Conservation (phyloP, 23 tunicate species). For the Phallusia fumigata region DNA sequence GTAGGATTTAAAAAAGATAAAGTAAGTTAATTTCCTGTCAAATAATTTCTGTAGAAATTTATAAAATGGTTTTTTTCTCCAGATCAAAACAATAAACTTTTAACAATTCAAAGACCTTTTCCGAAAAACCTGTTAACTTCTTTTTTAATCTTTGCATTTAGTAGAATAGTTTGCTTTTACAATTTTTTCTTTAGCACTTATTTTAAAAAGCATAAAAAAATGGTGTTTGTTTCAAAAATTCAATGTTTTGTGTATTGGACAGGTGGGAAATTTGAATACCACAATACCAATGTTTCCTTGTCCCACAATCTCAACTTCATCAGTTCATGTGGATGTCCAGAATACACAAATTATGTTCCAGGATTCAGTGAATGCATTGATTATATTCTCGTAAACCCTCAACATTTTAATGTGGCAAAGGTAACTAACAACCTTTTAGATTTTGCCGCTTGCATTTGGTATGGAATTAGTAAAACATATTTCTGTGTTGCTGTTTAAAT, state of each 20-base stretch:
- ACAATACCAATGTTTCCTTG: constrained; percentile 24
- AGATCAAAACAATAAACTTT: too few relatives aligned
- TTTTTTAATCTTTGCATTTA: too few relatives aligned
- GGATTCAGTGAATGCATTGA: constrained; percentile 75
- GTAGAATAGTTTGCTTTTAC: not conserved
- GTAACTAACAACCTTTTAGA: constrained; percentile 14
- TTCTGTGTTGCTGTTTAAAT: too few relatives aligned
- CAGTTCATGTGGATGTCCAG: constrained; percentile 59
- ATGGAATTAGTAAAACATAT: too few relatives aligned
- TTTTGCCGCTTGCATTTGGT: not conserved
- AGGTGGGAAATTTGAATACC: constrained; percentile 33
- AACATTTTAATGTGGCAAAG: constrained; percentile 40
- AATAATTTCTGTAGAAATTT: not conserved
- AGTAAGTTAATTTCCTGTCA: too few relatives aligned
- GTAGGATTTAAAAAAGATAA: too few relatives aligned
- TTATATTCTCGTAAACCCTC: constrained; percentile 62
- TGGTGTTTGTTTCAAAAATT: not conserved
- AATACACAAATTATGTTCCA: constrained; percentile 85
- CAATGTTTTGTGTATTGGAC: not conserved
- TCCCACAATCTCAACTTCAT: constrained; percentile 34
- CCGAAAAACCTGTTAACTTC: too few relatives aligned
- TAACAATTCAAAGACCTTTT: too few relatives aligned
- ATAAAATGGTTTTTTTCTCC: too few relatives aligned
- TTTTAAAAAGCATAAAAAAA: not conserved
- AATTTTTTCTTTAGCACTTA: not conserved